Evolutionary conservation across 2,113 vertebrate species (phyloP), one percentile per base, ranked within the genome.

Genomic region (Pteruthius melanotis): DNA sequence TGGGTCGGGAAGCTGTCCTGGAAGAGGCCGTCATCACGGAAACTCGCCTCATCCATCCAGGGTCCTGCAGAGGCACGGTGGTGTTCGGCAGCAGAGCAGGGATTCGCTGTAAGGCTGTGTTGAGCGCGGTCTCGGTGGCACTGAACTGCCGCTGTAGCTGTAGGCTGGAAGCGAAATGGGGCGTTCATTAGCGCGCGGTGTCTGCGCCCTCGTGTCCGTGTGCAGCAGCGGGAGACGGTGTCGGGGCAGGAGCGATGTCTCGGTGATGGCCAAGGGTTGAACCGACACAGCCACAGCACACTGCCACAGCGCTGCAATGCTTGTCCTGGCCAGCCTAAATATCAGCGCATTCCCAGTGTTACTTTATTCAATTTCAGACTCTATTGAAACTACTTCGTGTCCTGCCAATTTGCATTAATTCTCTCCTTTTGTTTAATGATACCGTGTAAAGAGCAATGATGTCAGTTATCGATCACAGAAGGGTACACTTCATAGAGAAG

Each of bases 101-200:
- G 65, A 0, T 3, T 12, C 5, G 1, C 33, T 15, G 5, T 1
- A 0, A 3, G 78, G 10, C 4, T 15, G 24, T 1, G n/a, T 1
- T 4, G 24, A 9, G 2, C 1, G 64, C 20, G 15, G 15, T 15
- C 20, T 11, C 28, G 3, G 47, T 7, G 81, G 8, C 10, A 1
- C 54, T 7, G 1, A 10, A 0, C 18, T 7, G 0, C 1, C 1
- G 35, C 84, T 15, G 15, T 5, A 2, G 57, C 33, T 6, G 11
- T 4, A 28, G 68, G 49, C 53, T 50, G 87, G 14, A 14, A 3
- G 49, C 4, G 49, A 6, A 5, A 0, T 0, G 40, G 14, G 57
- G 7, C 10, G 0, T 9, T 8, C 2, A 0, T 15, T 5, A 2
- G 71, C 9, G 9, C 18, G 3, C 4, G 6, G 2, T 13, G 47